phyloP scores from a whole-genome alignment of 2,113 vertebrate species.

The Recurvirostra avosetta region DNA sequence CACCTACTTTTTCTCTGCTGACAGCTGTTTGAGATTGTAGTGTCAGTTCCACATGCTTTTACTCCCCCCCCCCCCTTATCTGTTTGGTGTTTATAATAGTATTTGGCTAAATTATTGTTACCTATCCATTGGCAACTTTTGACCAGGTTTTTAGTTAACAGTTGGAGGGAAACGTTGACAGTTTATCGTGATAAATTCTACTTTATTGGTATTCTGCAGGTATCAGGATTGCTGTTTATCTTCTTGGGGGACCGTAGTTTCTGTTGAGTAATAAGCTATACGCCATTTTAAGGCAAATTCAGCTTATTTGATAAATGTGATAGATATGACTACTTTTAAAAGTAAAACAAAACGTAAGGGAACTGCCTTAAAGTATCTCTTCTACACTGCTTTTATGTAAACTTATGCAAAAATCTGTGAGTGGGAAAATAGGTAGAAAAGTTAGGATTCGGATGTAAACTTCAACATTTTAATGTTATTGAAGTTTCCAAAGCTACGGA shows the following conservation, averaged over 20 bases:
- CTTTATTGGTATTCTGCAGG: neutral
- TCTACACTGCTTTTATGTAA: neutral
- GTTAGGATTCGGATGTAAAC: neutral
- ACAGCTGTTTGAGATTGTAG: neutral
- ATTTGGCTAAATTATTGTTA: neutral
- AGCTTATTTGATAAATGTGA: neutral
- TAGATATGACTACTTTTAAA: neutral
- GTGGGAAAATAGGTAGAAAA: neutral
- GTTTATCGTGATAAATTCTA: neutral
- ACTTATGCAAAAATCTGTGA: neutral
- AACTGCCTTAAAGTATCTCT: neutral
- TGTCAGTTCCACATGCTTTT: neutral
- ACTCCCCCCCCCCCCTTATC: rapidly evolving
- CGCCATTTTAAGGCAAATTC: neutral
- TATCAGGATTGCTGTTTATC: neutral
- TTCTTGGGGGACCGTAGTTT: neutral
- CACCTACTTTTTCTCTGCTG: neutral
- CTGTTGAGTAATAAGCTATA: neutral
- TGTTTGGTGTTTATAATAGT: neutral
- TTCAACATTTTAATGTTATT: neutral
- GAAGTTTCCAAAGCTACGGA: neutral
- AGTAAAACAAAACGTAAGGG: neutral
- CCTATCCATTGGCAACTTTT: neutral
- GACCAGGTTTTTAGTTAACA: neutral
- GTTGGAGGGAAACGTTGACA: neutral